Conservation (phyloP, 2,113 vertebrate species). For the Pundamilia nyererei region DNA sequence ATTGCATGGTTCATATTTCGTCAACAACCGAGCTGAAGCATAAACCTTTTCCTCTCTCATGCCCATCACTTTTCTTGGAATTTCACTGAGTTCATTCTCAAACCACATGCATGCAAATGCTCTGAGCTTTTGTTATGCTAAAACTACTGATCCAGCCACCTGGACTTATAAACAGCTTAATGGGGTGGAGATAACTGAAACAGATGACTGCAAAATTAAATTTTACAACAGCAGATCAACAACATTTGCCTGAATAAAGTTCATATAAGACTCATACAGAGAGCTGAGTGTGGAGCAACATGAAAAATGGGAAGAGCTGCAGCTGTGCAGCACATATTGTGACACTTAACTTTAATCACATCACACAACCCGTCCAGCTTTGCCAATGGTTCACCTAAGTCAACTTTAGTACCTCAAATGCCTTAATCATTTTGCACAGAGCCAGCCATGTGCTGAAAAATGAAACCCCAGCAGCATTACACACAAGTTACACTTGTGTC, state of each 20-base stretch:
- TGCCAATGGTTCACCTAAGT: not conserved
- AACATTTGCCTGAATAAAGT: slow-evolving; percentile 21
- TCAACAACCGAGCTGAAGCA: not conserved
- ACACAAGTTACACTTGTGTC: not conserved
- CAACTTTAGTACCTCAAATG: not conserved
- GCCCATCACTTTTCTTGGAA: not conserved
- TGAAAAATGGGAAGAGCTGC: not conserved
- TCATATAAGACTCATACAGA: not conserved
- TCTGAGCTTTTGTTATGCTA: not conserved
- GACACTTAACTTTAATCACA: slow-evolving; percentile 13
- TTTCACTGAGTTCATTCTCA: not conserved
- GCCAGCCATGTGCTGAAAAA: not conserved
- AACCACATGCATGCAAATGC: slow-evolving; percentile 7
- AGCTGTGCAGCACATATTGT: not conserved
- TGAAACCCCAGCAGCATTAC: not conserved
- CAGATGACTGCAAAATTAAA: slow-evolving; percentile 29
- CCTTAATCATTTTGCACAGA: not conserved
- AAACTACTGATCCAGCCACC: not conserved
- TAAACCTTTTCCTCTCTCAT: not conserved
- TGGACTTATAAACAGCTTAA: slow-evolving; percentile 20
- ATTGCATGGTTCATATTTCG: not conserved
- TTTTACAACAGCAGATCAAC: not conserved
- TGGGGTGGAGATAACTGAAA: slow-evolving; percentile 5
- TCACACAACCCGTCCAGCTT: not conserved
- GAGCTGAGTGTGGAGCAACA: not conserved